phyloP scores from a whole-genome alignment of 2,888 invertebrate species.

The Diaperis boleti region DNA sequence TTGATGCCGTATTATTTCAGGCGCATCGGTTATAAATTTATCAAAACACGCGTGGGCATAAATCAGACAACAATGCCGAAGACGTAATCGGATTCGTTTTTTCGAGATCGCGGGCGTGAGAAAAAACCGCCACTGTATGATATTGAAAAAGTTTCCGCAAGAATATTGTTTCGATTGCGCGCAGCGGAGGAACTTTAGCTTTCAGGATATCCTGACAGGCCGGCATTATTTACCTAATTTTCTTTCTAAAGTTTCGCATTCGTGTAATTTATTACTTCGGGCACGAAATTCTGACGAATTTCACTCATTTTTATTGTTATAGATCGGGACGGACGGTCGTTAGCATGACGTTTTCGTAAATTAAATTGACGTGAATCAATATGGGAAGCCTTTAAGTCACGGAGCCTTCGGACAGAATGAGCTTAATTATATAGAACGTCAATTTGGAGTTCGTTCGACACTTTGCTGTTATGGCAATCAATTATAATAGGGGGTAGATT shows the following conservation, averaged over 20 bases:
- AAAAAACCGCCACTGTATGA: slow-evolving; percentile 18
- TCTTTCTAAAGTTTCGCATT: slow-evolving; percentile 22
- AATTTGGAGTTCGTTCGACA: slow-evolving; percentile 17
- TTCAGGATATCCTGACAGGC: slow-evolving; percentile 19
- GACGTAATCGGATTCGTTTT: slow-evolving; percentile 24
- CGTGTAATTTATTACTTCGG: slow-evolving; percentile 15
- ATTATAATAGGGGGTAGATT: no score
- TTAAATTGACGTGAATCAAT: slow-evolving; percentile 26
- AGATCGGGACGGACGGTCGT: slow-evolving; percentile 11
- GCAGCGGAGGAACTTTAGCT: slow-evolving; percentile 4
- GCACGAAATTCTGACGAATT: slow-evolving; percentile 2
- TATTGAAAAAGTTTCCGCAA: slow-evolving; percentile 28
- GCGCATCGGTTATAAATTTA: slow-evolving; percentile 21
- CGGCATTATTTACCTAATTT: slow-evolving; percentile 26
- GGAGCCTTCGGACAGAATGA: slow-evolving; percentile 16
- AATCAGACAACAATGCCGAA: slow-evolving; percentile 22
- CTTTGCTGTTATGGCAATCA: slow-evolving; percentile 14
- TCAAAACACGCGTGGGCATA: slow-evolving; percentile 26
- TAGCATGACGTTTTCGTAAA: slow-evolving; percentile 28
- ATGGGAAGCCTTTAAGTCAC: slow-evolving; percentile 19
- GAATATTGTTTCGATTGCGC: slow-evolving; percentile 17
- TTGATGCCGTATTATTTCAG: slow-evolving; percentile 22
- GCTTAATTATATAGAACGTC: slow-evolving; percentile 34
- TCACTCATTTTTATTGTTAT: slow-evolving; percentile 7
- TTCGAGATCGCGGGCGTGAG: slow-evolving; percentile 13